Conservation (phyloP, 2,797 vertebrate species). For the Rhynchonycteris naso region DNA sequence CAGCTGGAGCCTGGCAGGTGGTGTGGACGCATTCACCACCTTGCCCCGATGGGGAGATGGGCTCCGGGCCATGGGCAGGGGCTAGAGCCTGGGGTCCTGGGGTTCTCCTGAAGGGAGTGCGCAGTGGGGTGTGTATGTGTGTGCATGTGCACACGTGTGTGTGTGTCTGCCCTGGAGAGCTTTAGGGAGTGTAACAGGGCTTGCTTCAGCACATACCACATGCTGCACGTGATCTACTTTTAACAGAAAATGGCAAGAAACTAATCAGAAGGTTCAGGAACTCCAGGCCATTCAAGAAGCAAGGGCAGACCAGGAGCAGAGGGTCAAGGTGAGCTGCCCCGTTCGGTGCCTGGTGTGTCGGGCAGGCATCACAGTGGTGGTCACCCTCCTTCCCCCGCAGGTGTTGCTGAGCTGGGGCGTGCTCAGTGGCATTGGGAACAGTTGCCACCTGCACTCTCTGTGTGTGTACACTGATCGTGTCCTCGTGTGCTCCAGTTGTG, state of each 20-base stretch:
- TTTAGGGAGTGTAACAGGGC: no score
- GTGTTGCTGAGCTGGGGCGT: neutral
- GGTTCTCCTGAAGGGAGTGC: neutral
- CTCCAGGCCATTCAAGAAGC: conserved; percentile 91
- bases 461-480: fast-evolving
- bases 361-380: fast-evolving
- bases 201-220: neutral
- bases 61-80: neutral
- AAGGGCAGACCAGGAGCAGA: conserved; percentile 90
- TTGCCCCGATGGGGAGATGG: neutral
- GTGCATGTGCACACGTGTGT: neutral
- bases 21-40: neutral
- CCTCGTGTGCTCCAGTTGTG: neutral
- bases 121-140: fast-evolving
- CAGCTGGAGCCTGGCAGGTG: neutral
- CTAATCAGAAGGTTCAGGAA: conserved; percentile 89
- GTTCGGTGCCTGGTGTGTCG: fast-evolving
- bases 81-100: neutral
- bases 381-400: fast-evolving
- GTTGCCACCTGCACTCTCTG: neutral
- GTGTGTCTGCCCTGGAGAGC: neutral
- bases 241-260: conserved; percentile 92
- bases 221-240: neutral
- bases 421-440: fast-evolving
- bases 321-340: conserved; percentile 90